Conservation (phyloP, 2,113 vertebrate genomes). For the Sinocyclocheilus anophthalmus region DNA sequence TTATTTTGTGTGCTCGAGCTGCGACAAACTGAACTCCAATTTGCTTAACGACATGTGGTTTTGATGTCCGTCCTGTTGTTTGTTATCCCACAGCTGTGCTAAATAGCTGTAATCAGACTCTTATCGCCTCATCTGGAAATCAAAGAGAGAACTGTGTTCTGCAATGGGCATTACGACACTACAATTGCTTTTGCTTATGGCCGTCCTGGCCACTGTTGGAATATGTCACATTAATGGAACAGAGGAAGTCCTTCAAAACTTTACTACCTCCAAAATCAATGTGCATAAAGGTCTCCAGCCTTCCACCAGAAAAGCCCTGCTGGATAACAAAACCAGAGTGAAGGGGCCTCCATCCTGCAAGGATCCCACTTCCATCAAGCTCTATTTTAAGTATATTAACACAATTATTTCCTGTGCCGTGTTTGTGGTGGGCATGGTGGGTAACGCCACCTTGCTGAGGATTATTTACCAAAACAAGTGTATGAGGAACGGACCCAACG, state of each 20-base stretch:
- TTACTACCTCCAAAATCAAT: conserved; percentile 46
- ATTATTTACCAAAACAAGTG: conserved; percentile 99
- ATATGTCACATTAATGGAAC: conserved; percentile 71
- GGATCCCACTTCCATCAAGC: conserved; percentile 72
- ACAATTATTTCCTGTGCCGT: conserved; percentile 87
- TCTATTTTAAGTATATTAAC: conserved; percentile 92
- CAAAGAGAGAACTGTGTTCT: conserved; percentile 58
- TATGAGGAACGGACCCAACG: conserved; percentile 98
- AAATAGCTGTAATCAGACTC: conserved; percentile 46
- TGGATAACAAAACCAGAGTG: conserved; percentile 41
- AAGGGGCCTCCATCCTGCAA: conserved; percentile 60
- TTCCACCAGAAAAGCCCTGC: background rate
- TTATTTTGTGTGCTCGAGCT: background rate
- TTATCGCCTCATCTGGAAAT: conserved; percentile 60
- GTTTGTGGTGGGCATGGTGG: conserved; percentile 94
- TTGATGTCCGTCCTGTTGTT: background rate
- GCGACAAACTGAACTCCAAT: background rate
- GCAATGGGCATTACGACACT: conserved; percentile 65
- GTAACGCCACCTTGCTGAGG: conserved; percentile 92
- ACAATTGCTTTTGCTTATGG: conserved; percentile 69
- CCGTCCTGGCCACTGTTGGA: conserved; percentile 69
- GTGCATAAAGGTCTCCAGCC: background rate
- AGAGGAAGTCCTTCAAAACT: conserved; percentile 46
- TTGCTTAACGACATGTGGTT: conserved; percentile 2
- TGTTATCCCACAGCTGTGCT: conserved; percentile 52